Evolutionary conservation across 1,140 invertebrate genomes (phyloP).

Genomic region (Amyelois transitella): DNA sequence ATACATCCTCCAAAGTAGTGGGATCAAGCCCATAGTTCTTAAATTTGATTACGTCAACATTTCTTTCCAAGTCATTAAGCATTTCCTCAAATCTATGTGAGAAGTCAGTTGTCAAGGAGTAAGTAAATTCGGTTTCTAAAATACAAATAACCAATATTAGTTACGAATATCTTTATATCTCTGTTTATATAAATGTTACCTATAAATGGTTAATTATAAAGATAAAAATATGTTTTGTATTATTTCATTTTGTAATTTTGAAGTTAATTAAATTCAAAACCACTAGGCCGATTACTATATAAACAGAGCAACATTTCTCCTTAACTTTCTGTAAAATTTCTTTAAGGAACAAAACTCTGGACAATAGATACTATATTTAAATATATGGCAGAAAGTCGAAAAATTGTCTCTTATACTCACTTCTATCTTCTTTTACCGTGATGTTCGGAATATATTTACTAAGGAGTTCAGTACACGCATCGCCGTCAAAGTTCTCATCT

Average conservation of each 20-base stretch:
- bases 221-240: not conserved
- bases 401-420: conserved; percentile 27
- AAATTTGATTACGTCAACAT: conserved; percentile 79
- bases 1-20: conserved; percentile 92
- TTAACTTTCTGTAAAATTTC: too few relatives aligned
- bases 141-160: conserved; percentile 3
- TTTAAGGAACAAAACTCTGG: too few relatives aligned
- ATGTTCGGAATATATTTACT: conserved; percentile 45
- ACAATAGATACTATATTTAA: too few relatives aligned
- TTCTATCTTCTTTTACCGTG: conserved; percentile 43
- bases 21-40: conserved; percentile 79
- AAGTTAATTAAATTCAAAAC: too few relatives aligned
- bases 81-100: conserved; percentile 74
- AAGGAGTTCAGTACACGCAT: conserved; percentile 39
- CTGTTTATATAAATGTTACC: too few relatives aligned
- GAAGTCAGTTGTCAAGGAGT: conserved; percentile 65
- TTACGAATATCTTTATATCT: not conserved
- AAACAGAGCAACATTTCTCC: too few relatives aligned
- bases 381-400: not conserved
- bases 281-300: too few relatives aligned
- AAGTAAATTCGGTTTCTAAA: conserved; percentile 73
- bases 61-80: conserved; percentile 80
- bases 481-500: conserved; percentile 33
- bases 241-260: too few relatives aligned
- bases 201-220: too few relatives aligned